A percentile compares a stretch with the other conserved stretches of the same genome.
phyloP scores from a whole-genome alignment of 1,140 invertebrate genomes.

The Elysia chlorotica region DNA sequence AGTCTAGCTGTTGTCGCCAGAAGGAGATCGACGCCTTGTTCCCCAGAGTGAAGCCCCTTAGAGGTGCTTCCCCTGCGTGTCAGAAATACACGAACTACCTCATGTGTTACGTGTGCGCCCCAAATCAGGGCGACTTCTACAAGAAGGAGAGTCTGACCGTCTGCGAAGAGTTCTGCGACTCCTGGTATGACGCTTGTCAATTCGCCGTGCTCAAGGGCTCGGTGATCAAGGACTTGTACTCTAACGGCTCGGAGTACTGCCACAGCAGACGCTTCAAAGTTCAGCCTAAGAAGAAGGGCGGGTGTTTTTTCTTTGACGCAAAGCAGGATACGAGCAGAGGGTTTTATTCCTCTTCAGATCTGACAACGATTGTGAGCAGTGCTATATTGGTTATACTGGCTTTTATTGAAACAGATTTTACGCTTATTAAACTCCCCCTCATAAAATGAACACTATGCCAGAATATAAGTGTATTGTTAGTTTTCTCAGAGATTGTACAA shows the following conservation, averaged over 20 bases:
- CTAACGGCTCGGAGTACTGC: conserved; percentile 57
- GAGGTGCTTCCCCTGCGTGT: conserved; percentile 56
- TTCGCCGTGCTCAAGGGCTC: conserved; percentile 52
- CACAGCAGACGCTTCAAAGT: conserved; percentile 55
- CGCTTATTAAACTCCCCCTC: no score
- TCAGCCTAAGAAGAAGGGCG: conserved; percentile 31
- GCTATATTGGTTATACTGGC: no score
- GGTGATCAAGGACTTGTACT: conserved; percentile 53
- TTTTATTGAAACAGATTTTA: no score
- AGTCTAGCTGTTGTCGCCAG: conserved; percentile 61
- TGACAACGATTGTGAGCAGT: no score
- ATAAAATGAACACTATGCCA: no score
- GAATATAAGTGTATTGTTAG: no score
- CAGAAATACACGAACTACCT: conserved; percentile 60
- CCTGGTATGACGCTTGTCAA: conserved; percentile 50
- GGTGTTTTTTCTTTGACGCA: conserved; percentile 53
- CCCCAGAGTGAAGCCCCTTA: conserved; percentile 57
- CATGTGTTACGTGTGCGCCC: conserved; percentile 63
- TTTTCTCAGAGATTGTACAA: no score
- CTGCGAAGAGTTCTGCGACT: conserved; percentile 59
- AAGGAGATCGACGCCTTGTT: conserved; percentile 61
- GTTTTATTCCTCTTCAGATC: no score
- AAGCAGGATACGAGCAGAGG: conserved; percentile 29
- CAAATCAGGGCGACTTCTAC: conserved; percentile 60
- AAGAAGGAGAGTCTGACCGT: conserved; percentile 56